Percentiles rank a stretch among this genome's conserved stretches.
Evolutionary conservation across 2,797 vertebrate species (phyloP).

Genomic region (Alauda arvensis): DNA sequence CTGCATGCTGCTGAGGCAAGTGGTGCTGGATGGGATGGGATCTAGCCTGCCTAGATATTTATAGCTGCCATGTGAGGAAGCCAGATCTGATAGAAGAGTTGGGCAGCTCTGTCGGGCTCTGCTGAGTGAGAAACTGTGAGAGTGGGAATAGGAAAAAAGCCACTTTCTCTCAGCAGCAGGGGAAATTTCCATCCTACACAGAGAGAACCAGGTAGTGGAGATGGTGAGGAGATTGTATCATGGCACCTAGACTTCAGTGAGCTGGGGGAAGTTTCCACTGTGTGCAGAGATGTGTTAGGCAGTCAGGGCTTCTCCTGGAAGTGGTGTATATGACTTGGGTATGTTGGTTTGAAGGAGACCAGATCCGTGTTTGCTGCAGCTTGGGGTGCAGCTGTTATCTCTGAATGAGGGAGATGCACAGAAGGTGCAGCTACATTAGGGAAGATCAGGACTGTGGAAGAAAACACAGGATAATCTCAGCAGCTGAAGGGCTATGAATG

Average conservation of each 20-base stretch:
- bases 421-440: neutral
- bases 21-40: neutral
- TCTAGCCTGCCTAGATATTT: neutral
- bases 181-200: neutral
- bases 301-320: neutral
- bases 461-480: neutral
- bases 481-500: neutral
- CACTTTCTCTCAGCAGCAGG: neutral
- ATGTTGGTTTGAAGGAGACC: neutral
- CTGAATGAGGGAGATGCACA: neutral
- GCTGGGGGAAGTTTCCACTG: neutral
- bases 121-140: neutral
- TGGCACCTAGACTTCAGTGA: neutral
- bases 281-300: neutral
- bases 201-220: neutral
- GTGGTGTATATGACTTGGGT: neutral
- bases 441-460: neutral
- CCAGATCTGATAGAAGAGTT: neutral
- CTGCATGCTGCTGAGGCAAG: neutral
- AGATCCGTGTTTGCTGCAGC: neutral
- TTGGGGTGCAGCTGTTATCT: neutral
- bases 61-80: neutral
- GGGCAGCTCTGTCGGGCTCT: neutral
- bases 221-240: neutral
- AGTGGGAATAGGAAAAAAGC: neutral